phyloP scores from a whole-genome alignment of 2,113 vertebrate species.

The Synchiropus splendidus region DNA sequence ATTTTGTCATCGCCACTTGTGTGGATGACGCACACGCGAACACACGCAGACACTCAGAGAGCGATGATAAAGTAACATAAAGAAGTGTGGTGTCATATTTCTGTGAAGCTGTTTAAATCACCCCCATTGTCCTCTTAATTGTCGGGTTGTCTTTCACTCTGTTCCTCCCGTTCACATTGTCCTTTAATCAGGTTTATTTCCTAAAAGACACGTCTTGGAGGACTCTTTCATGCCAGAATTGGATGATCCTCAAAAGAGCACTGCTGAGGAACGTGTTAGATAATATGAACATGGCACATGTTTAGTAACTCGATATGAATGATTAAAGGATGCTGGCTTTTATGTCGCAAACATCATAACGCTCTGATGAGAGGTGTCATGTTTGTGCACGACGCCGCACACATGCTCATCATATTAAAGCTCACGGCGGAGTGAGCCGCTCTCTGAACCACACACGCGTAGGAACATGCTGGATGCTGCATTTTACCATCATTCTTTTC shows the following conservation, averaged over 20 bases:
- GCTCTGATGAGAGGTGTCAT: no score
- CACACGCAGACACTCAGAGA: no score
- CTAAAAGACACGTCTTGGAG: slow-evolving; percentile 35
- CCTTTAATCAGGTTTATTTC: slow-evolving; percentile 53
- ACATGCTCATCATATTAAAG: slow-evolving; percentile 23
- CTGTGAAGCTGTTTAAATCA: slow-evolving; percentile 43
- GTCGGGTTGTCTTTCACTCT: slow-evolving; percentile 45
- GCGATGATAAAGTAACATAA: neutral
- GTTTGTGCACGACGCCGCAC: no score
- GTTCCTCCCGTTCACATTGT: slow-evolving; percentile 34
- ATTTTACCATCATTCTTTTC: no score
- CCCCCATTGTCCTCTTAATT: slow-evolving; percentile 45
- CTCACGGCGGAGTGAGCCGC: slow-evolving; percentile 17
- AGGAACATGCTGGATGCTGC: no score
- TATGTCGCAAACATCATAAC: no score
- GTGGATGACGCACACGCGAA: slow-evolving; percentile 27
- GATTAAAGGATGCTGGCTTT: slow-evolving; percentile 54
- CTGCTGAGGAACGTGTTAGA: slow-evolving; percentile 47
- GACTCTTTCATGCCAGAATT: slow-evolving; percentile 29
- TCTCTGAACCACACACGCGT: slow-evolving; percentile 10
- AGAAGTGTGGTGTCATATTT: slow-evolving; percentile 21
- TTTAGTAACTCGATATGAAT: slow-evolving; percentile 44
- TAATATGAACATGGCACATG: no score
- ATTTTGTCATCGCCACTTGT: slow-evolving; percentile 5
- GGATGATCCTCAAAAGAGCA: slow-evolving; percentile 45